Evolutionary conservation across 2,888 invertebrate species (phyloP).

Genomic region (Sabatieria punctata): DNA sequence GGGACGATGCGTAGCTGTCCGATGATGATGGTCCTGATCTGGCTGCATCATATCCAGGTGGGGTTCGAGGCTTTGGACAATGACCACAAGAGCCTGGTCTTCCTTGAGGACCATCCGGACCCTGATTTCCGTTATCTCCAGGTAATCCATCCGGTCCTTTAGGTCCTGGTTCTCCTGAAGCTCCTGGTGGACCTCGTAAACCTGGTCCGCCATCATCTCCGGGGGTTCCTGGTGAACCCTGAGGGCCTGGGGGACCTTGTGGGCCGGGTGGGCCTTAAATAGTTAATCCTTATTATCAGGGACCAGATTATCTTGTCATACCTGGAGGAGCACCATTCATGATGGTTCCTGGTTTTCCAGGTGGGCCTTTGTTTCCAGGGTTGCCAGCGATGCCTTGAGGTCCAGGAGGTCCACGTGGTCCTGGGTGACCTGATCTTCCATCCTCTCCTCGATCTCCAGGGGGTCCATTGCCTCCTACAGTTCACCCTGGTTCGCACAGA

Average conservation of each 20-base stretch:
- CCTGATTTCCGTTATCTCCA: constrained; percentile 17
- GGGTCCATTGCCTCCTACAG: too few species aligned
- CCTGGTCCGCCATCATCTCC: constrained; percentile 18
- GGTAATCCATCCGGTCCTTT: constrained; percentile 18
- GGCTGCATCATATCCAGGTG: constrained; percentile 16
- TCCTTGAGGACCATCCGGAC: constrained; percentile 15
- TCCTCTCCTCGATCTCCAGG: constrained; percentile 4
- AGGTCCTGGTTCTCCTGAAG: constrained; percentile 14
- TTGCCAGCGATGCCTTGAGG: not conserved
- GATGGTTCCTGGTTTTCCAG: constrained; percentile 2
- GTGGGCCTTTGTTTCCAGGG: not conserved
- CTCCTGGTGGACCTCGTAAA: constrained; percentile 7
- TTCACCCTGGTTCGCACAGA: too few species aligned
- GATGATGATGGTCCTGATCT: too few species aligned
- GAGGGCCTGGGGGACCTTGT: constrained; percentile 18
- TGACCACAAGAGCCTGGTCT: constrained; percentile 14
- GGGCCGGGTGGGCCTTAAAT: too few species aligned
- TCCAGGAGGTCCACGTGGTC: constrained; percentile 4
- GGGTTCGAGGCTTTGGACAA: constrained; percentile 1
- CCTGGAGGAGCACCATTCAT: too few species aligned
- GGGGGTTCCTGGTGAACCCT: constrained; percentile 15
- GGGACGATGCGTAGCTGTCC: too few species aligned
- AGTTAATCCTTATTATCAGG: too few species aligned
- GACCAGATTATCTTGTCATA: too few species aligned
- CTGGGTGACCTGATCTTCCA: constrained; percentile 2